Percentiles rank a stretch among this genome's conserved stretches.
These are phyloP conservation scores for Eretmocerus hayati DNA, from an alignment of 2,888 invertebrate species.

Conservation along the genomic window DNA sequence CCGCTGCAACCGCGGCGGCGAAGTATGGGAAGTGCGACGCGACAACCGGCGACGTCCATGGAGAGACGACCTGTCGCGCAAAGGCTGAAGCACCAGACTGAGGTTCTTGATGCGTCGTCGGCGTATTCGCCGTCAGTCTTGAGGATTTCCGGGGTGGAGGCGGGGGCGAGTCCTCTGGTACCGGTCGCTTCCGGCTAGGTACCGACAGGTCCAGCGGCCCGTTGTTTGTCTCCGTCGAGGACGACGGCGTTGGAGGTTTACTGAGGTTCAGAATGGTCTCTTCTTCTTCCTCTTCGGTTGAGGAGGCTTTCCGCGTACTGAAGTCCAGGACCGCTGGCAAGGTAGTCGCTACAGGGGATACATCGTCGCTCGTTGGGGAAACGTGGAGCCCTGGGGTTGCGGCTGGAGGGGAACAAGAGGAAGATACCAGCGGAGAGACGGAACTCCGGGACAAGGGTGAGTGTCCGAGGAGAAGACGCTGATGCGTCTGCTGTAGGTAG, in stretches of 20 bases:
- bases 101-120: conserved; percentile 34
- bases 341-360: conserved; percentile 41
- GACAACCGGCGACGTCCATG: conserved; percentile 74
- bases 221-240: conserved; percentile 51
- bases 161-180: conserved; percentile 58
- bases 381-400: conserved; percentile 50
- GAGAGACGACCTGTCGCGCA: conserved; percentile 63
- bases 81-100: conserved; percentile 48
- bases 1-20: conserved; percentile 70
- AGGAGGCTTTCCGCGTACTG: conserved; percentile 62
- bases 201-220: conserved; percentile 78
- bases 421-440: conserved; percentile 63
- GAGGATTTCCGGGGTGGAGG: conserved; percentile 58
- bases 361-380: conserved; percentile 53
- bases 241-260: conserved; percentile 57
- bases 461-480: conserved; percentile 63
- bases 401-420: conserved; percentile 60
- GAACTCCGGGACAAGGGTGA: conserved; percentile 54
- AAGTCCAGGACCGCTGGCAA: conserved; percentile 66
- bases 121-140: conserved; percentile 43
- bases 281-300: conserved; percentile 52
- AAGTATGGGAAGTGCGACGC: conserved; percentile 72
- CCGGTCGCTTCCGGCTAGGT: conserved; percentile 64
- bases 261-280: conserved; percentile 66
- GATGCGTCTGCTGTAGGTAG: conserved; percentile 66